Percentiles rank a stretch among this genome's conserved stretches.
Conservation (phyloP, 2,888 invertebrate genomes). For the Chloroclysta siterata region DNA sequence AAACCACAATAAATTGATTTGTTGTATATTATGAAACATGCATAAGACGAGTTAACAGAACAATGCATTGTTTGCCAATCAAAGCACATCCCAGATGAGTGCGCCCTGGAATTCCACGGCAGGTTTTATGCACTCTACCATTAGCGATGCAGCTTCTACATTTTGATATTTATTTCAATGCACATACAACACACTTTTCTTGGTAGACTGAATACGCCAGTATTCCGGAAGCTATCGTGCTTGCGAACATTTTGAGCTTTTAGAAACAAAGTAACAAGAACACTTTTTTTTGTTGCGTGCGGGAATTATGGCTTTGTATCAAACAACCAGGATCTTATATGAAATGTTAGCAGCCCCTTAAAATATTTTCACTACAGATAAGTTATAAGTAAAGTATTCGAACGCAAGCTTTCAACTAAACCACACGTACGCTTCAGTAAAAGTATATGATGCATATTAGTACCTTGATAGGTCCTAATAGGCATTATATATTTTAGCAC, state of each 20-base stretch:
- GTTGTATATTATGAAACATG: slow-evolving; percentile 48
- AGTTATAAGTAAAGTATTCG: neutral
- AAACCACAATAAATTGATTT: slow-evolving; percentile 44
- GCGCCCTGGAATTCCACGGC: slow-evolving; percentile 40
- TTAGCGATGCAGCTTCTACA: slow-evolving; percentile 35
- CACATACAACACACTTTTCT: slow-evolving; percentile 46
- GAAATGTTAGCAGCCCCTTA: slow-evolving; percentile 22
- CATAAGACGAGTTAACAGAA: slow-evolving; percentile 50
- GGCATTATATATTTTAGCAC: neutral
- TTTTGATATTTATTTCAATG: slow-evolving; percentile 44
- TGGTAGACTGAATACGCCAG: slow-evolving; percentile 26
- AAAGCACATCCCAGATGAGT: slow-evolving; percentile 57
- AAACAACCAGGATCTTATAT: slow-evolving; percentile 30
- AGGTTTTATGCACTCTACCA: slow-evolving; percentile 38
- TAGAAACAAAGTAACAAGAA: slow-evolving; percentile 45
- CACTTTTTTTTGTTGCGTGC: slow-evolving; percentile 42
- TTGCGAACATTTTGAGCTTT: slow-evolving; percentile 56
- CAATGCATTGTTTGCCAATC: slow-evolving; percentile 73
- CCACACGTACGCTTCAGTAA: neutral
- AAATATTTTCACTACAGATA: slow-evolving; percentile 19
- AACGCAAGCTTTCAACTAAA: neutral
- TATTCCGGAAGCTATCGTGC: slow-evolving; percentile 60
- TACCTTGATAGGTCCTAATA: neutral
- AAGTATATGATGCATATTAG: too few relatives aligned
- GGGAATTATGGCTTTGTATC: slow-evolving; percentile 36